These are phyloP conservation scores for Pipistrellus nathusii DNA, from an alignment of 2,797 vertebrate species.

Conservation along the genomic window DNA sequence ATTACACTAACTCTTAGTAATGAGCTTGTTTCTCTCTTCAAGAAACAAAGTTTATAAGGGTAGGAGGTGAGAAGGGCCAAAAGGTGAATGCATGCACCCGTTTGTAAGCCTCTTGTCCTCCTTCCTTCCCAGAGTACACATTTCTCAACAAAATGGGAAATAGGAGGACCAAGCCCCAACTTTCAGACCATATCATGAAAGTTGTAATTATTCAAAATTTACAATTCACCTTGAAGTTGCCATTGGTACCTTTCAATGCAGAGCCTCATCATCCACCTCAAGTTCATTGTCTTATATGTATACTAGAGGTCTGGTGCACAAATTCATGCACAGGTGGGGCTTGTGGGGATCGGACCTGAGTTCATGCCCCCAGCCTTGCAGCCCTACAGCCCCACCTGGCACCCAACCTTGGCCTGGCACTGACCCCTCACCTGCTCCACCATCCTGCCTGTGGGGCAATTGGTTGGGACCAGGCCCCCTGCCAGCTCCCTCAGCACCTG, in stretches of 20 bases:
- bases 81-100: background rate
- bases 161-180: background rate
- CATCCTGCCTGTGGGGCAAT: no score
- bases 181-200: background rate
- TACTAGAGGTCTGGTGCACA: no score
- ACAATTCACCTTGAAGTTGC: background rate
- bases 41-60: background rate
- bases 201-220: background rate
- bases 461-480: no score
- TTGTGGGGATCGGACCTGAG: no score
- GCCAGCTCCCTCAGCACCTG: no score
- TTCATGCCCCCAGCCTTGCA: no score
- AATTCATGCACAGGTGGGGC: no score
- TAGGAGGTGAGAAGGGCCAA: background rate
- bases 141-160: background rate
- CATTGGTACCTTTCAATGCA: background rate
- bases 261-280: background rate
- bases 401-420: no score
- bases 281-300: background rate
- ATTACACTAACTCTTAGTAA: slow-evolving; percentile 2
- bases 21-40: slow-evolving; percentile 40
- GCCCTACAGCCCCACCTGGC: no score
- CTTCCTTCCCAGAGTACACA: background rate
- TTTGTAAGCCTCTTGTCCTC: background rate
- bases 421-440: no score